Evolutionary conservation across 1,140 invertebrate genomes (phyloP).

Genomic region (Glossosoma conforme): DNA sequence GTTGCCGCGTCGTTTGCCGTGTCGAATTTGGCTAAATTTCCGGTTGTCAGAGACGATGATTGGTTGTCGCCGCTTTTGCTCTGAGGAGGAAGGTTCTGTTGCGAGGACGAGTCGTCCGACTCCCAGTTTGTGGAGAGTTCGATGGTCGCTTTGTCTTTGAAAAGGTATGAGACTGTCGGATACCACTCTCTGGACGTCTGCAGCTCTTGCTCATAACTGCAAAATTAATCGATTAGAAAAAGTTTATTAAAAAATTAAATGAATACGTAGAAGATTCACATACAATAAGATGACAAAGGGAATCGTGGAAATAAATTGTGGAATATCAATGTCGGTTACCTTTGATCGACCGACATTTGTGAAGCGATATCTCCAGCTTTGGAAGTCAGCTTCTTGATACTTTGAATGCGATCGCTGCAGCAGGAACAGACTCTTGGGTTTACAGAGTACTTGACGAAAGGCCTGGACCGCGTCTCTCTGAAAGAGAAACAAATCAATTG

Average conservation of each 20-base stretch:
- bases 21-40: slow-evolving; percentile 12
- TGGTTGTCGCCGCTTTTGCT: not conserved
- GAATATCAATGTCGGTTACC: too few species aligned
- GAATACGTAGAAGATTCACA: too few species aligned
- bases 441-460: slow-evolving; percentile 16
- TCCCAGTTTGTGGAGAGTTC: slow-evolving; percentile 29
- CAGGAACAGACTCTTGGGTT: slow-evolving; percentile 16
- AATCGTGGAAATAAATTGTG: too few species aligned
- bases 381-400: slow-evolving; percentile 4
- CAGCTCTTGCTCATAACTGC: not conserved
- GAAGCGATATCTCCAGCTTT: slow-evolving; percentile 5
- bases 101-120: slow-evolving; percentile 26
- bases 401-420: not conserved
- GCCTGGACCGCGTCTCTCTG: slow-evolving; percentile 15
- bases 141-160: slow-evolving; percentile 13
- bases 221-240: too few species aligned
- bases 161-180: slow-evolving; percentile 12
- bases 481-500: not conserved
- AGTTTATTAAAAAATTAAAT: too few species aligned
- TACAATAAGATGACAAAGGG: too few species aligned
- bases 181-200: slow-evolving; percentile 16
- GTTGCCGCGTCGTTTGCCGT: not conserved
- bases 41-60: not conserved
- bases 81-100: slow-evolving; percentile 1
- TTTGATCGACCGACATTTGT: slow-evolving; percentile 1